phyloP scores from a whole-genome alignment of 2,888 invertebrate genomes.

The Eubasilissa splendida region DNA sequence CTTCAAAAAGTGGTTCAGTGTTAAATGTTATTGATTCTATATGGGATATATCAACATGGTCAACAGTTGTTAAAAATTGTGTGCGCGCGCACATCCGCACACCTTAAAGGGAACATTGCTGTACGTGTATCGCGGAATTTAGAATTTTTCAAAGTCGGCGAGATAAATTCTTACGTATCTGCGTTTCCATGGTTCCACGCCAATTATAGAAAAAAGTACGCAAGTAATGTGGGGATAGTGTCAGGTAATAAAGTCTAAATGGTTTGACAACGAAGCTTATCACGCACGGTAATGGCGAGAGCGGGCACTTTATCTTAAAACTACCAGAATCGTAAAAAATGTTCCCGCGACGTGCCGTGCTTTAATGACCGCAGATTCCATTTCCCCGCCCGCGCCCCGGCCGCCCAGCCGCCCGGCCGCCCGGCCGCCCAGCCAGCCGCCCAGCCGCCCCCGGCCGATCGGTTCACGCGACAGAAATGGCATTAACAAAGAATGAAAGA shows the following conservation, averaged over 20 bases:
- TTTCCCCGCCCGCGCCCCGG: not conserved
- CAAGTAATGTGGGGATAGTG: slow-evolving; percentile 1
- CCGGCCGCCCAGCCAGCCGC: not conserved
- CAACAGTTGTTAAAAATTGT: too few species aligned
- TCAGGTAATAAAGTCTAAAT: slow-evolving; percentile 23
- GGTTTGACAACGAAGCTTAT: slow-evolving; percentile 13
- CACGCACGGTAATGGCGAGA: slow-evolving; percentile 22
- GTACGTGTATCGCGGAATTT: too few species aligned
- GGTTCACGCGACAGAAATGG: slow-evolving; percentile 9
- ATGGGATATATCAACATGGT: too few species aligned
- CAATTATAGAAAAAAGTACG: too few species aligned
- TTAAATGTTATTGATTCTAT: too few species aligned
- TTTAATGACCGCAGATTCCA: slow-evolving; percentile 32
- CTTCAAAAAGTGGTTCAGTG: too few species aligned
- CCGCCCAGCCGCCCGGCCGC: not conserved
- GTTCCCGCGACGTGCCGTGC: slow-evolving; percentile 22
- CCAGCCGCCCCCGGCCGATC: not conserved
- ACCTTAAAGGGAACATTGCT: too few species aligned
- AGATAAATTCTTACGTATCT: too few species aligned
- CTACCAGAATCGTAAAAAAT: slow-evolving; percentile 19
- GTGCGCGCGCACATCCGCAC: too few species aligned
- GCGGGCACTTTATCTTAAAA: slow-evolving; percentile 25
- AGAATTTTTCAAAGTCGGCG: too few species aligned
- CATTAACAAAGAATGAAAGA: slow-evolving; percentile 14
- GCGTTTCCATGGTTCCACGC: too few species aligned